These are phyloP conservation scores for Erebia ligea DNA, from an alignment of 2,888 invertebrate genomes.

Conservation along the genomic window DNA sequence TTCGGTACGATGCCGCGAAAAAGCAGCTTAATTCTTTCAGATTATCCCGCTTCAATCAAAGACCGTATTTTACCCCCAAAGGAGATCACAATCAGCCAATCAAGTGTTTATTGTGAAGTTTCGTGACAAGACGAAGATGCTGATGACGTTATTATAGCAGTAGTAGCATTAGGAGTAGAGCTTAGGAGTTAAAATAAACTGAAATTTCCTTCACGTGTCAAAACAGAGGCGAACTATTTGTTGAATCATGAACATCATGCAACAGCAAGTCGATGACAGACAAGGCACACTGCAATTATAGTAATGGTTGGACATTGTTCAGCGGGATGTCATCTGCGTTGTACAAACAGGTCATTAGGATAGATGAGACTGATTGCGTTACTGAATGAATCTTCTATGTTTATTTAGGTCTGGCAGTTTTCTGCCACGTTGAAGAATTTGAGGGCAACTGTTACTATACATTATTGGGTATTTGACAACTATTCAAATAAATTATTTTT, in stretches of 20 bases:
- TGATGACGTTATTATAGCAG: no score
- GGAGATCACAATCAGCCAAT: no score
- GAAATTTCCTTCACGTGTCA: conserved; percentile 5
- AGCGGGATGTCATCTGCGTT: conserved; percentile 24
- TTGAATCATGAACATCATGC: conserved; percentile 27
- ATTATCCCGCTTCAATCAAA: no score
- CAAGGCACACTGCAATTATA: conserved; percentile 40
- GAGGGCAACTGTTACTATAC: not conserved
- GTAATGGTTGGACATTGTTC: conserved; percentile 29
- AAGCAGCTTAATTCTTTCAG: no score
- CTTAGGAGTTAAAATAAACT: no score
- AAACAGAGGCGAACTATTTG: conserved; percentile 4
- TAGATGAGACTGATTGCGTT: conserved; percentile 21
- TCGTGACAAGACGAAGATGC: no score
- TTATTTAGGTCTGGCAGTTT: not conserved
- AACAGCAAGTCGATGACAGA: conserved; percentile 42
- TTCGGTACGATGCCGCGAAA: no score
- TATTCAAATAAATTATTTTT: no score
- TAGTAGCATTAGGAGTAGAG: no score
- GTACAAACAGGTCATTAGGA: conserved; percentile 20
- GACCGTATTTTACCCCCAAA: no score
- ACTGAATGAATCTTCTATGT: conserved; percentile 12
- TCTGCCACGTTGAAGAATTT: not conserved
- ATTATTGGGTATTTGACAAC: no score
- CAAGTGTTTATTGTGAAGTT: no score